Evolutionary conservation across 2,888 invertebrate species (phyloP).

Genomic region (Amblyjoppa proteus): DNA sequence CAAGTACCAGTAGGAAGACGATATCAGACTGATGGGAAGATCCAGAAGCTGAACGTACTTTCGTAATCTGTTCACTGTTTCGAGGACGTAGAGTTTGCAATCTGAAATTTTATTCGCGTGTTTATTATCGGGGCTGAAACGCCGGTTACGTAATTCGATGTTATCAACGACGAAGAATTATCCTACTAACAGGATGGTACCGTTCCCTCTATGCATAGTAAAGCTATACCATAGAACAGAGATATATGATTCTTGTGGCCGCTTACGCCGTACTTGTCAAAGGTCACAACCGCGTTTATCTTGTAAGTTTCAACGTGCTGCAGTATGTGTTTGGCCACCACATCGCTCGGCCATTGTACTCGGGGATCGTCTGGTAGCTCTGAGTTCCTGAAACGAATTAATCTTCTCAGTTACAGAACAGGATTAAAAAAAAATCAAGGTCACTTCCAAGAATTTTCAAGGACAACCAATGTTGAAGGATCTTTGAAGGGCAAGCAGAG

Average conservation of each 20-base stretch:
- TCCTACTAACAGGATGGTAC: conserved; percentile 90
- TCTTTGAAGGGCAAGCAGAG: too few species aligned
- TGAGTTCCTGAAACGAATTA: conserved; percentile 88
- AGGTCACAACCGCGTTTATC: conserved; percentile 95
- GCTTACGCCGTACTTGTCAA: conserved; percentile 97
- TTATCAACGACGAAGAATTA: conserved; percentile 6
- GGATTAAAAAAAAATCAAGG: neutral
- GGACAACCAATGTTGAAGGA: too few species aligned
- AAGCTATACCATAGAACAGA: conserved; percentile 92
- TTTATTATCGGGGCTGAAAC: neutral
- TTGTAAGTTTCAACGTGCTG: conserved; percentile 90
- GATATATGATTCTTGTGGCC: conserved; percentile 96
- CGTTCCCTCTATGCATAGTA: conserved; percentile 91
- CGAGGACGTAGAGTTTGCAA: conserved; percentile 93
- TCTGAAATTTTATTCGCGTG: conserved; percentile 86
- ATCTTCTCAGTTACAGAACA: neutral
- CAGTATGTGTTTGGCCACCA: conserved; percentile 88
- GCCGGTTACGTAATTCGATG: neutral
- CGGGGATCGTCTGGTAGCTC: conserved; percentile 92
- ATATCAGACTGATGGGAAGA: conserved; percentile 92
- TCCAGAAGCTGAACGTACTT: conserved; percentile 95
- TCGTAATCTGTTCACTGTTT: conserved; percentile 93
- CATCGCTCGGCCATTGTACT: conserved; percentile 91
- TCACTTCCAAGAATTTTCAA: too few species aligned
- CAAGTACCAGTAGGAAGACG: conserved; percentile 91